A percentile compares a stretch with the other conserved stretches of the same genome.
phyloP scores from a whole-genome alignment of 92 coral and sea anemone species.

The Palythoa heliodiscus region DNA sequence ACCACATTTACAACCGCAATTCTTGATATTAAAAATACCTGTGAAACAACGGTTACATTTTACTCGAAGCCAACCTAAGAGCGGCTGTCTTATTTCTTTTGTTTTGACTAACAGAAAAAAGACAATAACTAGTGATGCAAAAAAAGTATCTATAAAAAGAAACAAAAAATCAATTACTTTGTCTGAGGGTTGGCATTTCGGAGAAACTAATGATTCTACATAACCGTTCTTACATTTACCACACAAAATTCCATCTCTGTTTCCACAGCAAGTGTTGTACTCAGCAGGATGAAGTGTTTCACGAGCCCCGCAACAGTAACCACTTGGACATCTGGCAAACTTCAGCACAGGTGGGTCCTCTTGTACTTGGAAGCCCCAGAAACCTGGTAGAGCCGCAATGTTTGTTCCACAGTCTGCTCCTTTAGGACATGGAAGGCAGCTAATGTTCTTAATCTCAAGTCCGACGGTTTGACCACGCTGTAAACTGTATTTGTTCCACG shows the following conservation, averaged over 20 bases:
- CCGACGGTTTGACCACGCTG: conserved; percentile 21
- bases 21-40: not conserved
- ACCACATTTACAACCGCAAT: not conserved
- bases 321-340: conserved; percentile 16
- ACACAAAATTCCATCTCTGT: conserved; percentile 7
- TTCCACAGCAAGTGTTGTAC: conserved; percentile 32
- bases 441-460: conserved; percentile 1
- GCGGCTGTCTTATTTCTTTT: not conserved
- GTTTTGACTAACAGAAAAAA: not conserved
- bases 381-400: conserved; percentile 17
- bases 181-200: not conserved
- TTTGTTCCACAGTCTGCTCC: conserved; percentile 15
- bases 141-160: too few relatives aligned
- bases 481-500: conserved; percentile 21
- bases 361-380: conserved; percentile 26
- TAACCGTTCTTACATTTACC: conserved; percentile 23
- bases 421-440: conserved; percentile 1
- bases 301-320: conserved; percentile 20
- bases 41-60: too few relatives aligned
- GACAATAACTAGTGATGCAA: not conserved
- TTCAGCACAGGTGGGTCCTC: not conserved
- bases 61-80: not conserved
- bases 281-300: not conserved
- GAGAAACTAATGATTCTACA: conserved; percentile 11
- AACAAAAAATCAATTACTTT: not conserved